Percentiles rank a stretch among this genome's conserved stretches.
phyloP scores from a whole-genome alignment of 1,140 invertebrate genomes.

The Grapholita molesta region DNA sequence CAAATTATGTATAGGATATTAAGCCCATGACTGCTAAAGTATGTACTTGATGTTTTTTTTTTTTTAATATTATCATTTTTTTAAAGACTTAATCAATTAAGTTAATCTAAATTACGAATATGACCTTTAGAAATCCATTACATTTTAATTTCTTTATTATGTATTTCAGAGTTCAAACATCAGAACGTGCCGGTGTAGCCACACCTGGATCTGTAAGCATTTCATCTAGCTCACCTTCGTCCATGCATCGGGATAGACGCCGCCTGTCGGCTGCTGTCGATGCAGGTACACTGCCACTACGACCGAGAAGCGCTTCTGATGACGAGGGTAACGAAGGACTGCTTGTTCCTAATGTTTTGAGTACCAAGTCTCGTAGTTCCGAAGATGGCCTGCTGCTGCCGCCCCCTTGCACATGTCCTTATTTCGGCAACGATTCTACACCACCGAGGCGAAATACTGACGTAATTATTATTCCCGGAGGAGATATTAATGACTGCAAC shows the following conservation, averaged over 20 bases:
- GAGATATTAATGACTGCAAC: constrained; percentile 64
- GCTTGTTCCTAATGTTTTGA: constrained; percentile 53
- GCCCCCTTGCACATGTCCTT: constrained; percentile 87
- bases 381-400: constrained; percentile 80
- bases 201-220: constrained; percentile 67
- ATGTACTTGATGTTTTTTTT: too few species aligned
- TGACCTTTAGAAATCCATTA: background rate
- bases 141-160: background rate
- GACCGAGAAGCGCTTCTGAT: constrained; percentile 67
- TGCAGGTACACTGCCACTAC: constrained; percentile 47
- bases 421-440: constrained; percentile 83
- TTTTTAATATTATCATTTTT: too few species aligned
- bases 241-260: constrained; percentile 62
- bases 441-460: constrained; percentile 65
- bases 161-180: constrained; percentile 57
- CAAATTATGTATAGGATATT: too few species aligned
- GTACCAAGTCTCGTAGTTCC: constrained; percentile 63
- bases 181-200: constrained; percentile 61
- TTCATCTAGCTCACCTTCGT: constrained; percentile 67
- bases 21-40: too few species aligned
- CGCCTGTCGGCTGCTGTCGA: constrained; percentile 56
- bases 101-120: too few species aligned
- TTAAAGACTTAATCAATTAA: too few species aligned
- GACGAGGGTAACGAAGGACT: constrained; percentile 67
- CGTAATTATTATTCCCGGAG: constrained; percentile 66